Evolutionary conservation across 2,797 vertebrate species (phyloP), one percentile per base, ranked within the genome.

Genomic region (Molossus alvarezi): DNA sequence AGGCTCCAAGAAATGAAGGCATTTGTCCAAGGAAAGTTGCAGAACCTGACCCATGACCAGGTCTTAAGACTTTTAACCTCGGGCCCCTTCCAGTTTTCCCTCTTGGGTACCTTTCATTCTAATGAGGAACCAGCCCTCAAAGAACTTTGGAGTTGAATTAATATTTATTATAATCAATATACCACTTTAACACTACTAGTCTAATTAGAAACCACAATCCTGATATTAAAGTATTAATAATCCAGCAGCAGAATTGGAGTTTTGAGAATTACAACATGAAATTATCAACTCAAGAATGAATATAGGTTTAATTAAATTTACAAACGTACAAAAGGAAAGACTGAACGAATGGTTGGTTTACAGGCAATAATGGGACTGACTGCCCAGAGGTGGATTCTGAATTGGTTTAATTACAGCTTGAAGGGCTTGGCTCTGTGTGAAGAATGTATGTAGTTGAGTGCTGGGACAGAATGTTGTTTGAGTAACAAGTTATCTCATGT

Each of bases 1-100:
- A 88, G 69, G n/a, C 29, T 90, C 93, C 37, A 90, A 77, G 41
- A 95, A 94, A 82, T 67, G 5, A 91, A 73, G n/a, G 15, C 60
- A 48, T 83, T 75, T 84, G 15, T 90, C 53, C 81, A 80, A 79
- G n/a, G 25, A 60, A 90, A 84, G 51, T 25, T 58, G 67, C 6
- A 88, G 57, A 73, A 92, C 1, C 29, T 75, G 60, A 90, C 60
- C 75, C 72, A 72, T 17, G 62, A 4, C n/a, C 71, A 60, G 27
- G 18, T 76, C 51, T 67, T 88, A 57, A 58, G 37, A 88, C 18
- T 92, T 90, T 45, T 48, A 85, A 58, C 29, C n/a, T 45, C 25
- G 37, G 10, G 41, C 11, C 69, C 60, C 37, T 91, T 64, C 75
- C 64, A 62, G 48, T 92, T 90, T 90, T 91, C 87, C 72, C 13